Evolutionary conservation across 2,113 vertebrate genomes (phyloP).

Genomic region (Corapipo altera): DNA sequence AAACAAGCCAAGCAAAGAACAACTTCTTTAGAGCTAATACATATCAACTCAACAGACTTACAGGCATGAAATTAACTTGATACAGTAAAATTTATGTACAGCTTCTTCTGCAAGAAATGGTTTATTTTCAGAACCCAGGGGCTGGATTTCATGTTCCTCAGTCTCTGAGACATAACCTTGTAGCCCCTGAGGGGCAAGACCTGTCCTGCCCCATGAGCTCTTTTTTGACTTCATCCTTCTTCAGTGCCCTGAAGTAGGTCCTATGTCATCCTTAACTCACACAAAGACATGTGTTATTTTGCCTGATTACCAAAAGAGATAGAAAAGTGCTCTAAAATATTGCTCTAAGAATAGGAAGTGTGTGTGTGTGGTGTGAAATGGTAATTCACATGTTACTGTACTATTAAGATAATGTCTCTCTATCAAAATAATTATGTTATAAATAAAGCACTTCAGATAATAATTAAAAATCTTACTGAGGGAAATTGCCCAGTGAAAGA

Average conservation of each 20-base stretch:
- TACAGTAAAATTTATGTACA: background rate
- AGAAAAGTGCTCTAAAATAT: background rate
- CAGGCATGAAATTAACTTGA: background rate
- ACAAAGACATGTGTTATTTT: background rate
- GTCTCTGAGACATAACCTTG: background rate
- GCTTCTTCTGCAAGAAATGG: background rate
- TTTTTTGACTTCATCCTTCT: background rate
- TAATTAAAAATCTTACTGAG: background rate
- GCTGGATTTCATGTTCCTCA: background rate
- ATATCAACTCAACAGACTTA: background rate
- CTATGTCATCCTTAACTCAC: background rate
- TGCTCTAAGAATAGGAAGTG: background rate
- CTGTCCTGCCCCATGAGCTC: background rate
- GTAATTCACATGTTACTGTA: background rate
- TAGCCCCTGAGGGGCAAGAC: background rate
- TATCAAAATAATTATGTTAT: background rate
- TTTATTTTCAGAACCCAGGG: background rate
- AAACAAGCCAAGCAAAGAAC: background rate
- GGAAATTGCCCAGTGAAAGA: background rate
- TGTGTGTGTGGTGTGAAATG: background rate
- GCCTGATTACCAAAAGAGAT: background rate
- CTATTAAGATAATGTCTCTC: background rate
- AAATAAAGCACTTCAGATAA: background rate
- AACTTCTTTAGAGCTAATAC: background rate
- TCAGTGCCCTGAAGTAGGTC: background rate